Evolutionary conservation across 1,140 invertebrate genomes (phyloP), one percentile per base, ranked within the genome.

Genomic region (Aleiodes sp.): DNA sequence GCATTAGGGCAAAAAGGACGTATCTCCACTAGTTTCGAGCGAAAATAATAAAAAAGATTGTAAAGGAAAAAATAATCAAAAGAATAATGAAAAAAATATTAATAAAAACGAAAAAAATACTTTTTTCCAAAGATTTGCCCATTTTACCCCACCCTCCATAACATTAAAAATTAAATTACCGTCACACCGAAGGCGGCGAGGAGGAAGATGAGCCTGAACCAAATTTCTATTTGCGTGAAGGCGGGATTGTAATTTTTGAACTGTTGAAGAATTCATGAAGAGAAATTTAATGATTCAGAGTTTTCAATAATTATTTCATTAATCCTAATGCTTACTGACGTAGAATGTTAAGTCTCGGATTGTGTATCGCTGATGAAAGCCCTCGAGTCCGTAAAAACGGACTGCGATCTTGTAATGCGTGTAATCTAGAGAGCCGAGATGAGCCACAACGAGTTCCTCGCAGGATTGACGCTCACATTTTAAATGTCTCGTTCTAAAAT

Each of bases 201-300:
- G 26, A 98, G 87, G 84, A 98, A 98, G 75, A 98, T 94, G 80
- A 98, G 94, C 74, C 97, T 88, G 80, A 98, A 97, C 95, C 96
- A 98, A 68, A 98, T 96, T 88, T 98, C 96, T 77, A 98, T 93
- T 86, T 97, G 95, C 8, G 96, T 98, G 80, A 98, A 99, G 0
- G 92, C 92, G 59, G 96, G 94, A 85, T 98, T 98, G 85, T 97
- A 98, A 9, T 93, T 96, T 84, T 97, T 97, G 81, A 98, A 98
- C 96, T 98, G 88, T 70, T 91, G 92, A 79, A 84, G 79, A 65
- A 64, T 24, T 19, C 14, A 62, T 64, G 52, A 66, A 52, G 9
- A 60, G 57, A 21, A 41, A 63, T 29, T n/a, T 57, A 33, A n/a
- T 70, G n/a, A 52, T 43, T 6, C n/a, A 6, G 9, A 43, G 0